Base-by-base conservation (phyloP, 2,888 invertebrate genomes). In the Thymelicus acteon region DNA sequence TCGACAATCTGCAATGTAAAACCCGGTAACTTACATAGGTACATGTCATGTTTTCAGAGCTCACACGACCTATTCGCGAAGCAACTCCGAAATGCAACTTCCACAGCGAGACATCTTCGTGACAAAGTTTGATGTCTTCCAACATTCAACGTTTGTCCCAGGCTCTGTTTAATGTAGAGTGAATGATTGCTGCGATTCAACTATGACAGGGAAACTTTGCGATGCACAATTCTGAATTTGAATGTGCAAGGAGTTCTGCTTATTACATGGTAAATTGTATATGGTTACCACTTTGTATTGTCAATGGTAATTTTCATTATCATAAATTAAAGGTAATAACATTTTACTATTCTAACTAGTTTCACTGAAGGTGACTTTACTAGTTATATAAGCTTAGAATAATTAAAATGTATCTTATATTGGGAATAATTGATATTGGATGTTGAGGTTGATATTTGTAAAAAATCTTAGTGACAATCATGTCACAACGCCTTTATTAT, bases 151-250 rank as follows among this genome's bases (percentile, higher is more conserved):
- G 70, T 70, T 70, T 70, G 70, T 64, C 54, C 19, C 60, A 64
- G 69, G 60, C 70, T 57, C 15, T 70, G 70, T 70, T 60, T 70
- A 70, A 70, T 70, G 63, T 70, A 37, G 52, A 40, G 64, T 70
- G 70, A 70, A 70, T 70, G 70, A 70, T 70, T 70, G 60, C 69
- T 39, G 12, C 60, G 64, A 70, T 70, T 64, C 64, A 70, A 70
- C 64, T 70, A 70, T 70, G 64, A 69, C 69, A 70, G 60, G 52
- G 60, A 70, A 70, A 70, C 70, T 70, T 70, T 60, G 64, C 48
- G 15, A 58, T 69, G 69, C 49, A 57, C 48, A 48, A 54, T 47
- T 48, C 40, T 57, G 58, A 69, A 69, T 63, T 57, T 48, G 63
- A 62, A 69, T 62, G 62, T 31, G 31, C 58, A 24, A 54, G 12